Conservation (phyloP, 2,113 vertebrate species). For the Pavo muticus region DNA sequence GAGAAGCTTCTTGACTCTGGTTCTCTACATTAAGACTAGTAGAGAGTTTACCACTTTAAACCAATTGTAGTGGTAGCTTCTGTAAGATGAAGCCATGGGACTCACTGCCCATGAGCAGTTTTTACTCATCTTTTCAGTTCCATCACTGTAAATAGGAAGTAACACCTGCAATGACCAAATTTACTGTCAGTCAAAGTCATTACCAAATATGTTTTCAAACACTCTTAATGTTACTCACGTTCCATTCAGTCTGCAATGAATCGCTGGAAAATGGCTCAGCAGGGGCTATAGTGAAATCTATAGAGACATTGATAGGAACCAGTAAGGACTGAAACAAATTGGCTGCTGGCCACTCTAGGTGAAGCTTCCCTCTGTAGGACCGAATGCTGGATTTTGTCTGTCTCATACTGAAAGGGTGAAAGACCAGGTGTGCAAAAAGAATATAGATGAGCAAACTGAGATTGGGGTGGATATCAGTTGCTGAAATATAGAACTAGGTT, state of each 20-base stretch:
- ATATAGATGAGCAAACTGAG: background rate
- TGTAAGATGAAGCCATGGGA: background rate
- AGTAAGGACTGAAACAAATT: background rate
- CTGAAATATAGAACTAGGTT: background rate
- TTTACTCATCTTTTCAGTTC: background rate
- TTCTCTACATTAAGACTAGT: background rate
- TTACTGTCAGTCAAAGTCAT: background rate
- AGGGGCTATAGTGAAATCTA: background rate
- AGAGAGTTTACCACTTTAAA: background rate
- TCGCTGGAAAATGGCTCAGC: background rate
- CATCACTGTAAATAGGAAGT: background rate
- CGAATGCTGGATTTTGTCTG: background rate
- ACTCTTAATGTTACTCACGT: background rate
- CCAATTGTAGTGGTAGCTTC: background rate
- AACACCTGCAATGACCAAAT: background rate
- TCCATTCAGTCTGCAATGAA: background rate
- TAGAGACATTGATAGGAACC: background rate
- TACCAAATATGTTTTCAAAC: background rate
- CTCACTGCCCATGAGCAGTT: background rate
- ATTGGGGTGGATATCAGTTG: background rate
- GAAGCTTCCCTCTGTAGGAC: background rate
- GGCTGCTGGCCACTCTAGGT: background rate
- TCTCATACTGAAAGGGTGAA: rapidly evolving
- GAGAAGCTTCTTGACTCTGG: background rate
- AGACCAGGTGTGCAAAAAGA: background rate